These are phyloP conservation scores for Chaitophorus viminalis DNA, from an alignment of 2,888 invertebrate genomes.

Conservation along the genomic window DNA sequence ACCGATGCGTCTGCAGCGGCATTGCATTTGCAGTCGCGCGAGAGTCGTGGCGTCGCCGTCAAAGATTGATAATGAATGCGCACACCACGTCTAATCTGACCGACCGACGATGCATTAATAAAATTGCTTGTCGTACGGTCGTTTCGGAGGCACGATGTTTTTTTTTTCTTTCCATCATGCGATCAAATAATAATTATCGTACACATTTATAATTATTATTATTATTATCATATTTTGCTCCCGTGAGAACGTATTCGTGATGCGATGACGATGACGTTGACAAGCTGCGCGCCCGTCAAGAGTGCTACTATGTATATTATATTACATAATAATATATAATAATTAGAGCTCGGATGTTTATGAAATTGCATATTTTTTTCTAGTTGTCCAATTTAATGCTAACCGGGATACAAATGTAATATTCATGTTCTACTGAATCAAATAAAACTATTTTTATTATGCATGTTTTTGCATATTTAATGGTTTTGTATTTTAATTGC, in stretches of 20 bases:
- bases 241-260: background rate
- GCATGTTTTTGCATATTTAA: too few relatives aligned
- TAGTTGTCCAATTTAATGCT: too few relatives aligned
- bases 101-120: slow-evolving; percentile 14
- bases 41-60: background rate
- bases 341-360: too few relatives aligned
- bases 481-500: too few relatives aligned
- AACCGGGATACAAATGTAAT: too few relatives aligned
- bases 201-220: background rate
- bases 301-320: background rate
- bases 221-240: background rate
- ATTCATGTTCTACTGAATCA: too few relatives aligned
- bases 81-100: background rate
- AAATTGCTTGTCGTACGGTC: background rate
- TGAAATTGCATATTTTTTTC: too few relatives aligned
- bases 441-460: too few relatives aligned
- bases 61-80: background rate
- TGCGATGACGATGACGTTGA: slow-evolving; percentile 10
- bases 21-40: background rate
- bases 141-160: slow-evolving; percentile 14
- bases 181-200: background rate
- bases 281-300: background rate
- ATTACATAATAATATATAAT: too few relatives aligned
- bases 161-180: background rate
- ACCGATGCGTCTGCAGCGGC: too few relatives aligned